These are phyloP conservation scores for Dilophus febrilis DNA, from an alignment of 2,888 invertebrate genomes.

Conservation along the genomic window DNA sequence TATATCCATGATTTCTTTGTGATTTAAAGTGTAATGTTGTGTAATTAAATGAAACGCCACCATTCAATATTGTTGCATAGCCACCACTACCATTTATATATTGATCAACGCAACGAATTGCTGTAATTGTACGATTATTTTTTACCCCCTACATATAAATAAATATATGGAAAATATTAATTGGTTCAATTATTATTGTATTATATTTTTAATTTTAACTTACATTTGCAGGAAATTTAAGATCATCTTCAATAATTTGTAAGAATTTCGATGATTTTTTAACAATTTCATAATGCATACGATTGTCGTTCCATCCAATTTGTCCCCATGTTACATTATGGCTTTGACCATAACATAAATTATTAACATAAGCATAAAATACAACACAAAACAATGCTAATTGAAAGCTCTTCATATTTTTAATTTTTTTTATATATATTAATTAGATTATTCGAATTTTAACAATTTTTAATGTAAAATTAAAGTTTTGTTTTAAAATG, in stretches of 20 bases:
- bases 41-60: conserved; percentile 30
- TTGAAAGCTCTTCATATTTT: not conserved
- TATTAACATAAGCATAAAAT: not conserved
- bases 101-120: conserved; percentile 17
- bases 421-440: no score
- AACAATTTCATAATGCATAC: conserved; percentile 14
- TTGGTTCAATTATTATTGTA: no score
- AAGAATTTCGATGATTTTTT: conserved; percentile 16
- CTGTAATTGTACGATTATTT: conserved; percentile 1
- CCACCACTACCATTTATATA: conserved; percentile 29
- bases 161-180: not conserved
- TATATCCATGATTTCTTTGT: conserved; percentile 26
- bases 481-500: no score
- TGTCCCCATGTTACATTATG: conserved; percentile 17
- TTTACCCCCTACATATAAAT: not conserved
- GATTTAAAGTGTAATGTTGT: conserved; percentile 32
- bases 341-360: conserved; percentile 6
- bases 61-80: conserved; percentile 21
- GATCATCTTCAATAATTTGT: conserved; percentile 14
- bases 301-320: conserved; percentile 4
- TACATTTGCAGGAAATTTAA: conserved; percentile 13
- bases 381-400: not conserved
- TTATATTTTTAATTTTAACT: not conserved
- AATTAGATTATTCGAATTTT: no score
- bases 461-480: no score